These are phyloP conservation scores for Eilema caniola DNA, from an alignment of 2,888 invertebrate species.

Conservation along the genomic window DNA sequence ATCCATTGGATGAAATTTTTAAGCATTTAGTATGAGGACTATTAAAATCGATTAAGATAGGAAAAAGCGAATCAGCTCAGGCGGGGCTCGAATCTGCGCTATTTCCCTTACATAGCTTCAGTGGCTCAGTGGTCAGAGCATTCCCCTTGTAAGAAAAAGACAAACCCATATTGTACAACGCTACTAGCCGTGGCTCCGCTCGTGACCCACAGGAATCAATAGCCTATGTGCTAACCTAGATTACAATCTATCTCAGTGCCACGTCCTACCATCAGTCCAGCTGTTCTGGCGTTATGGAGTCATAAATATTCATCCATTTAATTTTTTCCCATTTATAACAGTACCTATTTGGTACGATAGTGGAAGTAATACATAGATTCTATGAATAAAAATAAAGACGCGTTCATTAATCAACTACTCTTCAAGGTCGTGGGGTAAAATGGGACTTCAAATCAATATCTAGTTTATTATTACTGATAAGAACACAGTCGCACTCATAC, in stretches of 20 bases:
- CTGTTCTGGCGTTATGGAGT: not conserved
- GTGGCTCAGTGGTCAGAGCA: too few relatives aligned
- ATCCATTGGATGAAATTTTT: too few relatives aligned
- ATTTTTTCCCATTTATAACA: too few relatives aligned
- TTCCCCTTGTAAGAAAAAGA: too few relatives aligned
- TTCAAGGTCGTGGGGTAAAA: not conserved
- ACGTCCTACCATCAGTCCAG: not conserved
- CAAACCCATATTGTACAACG: conserved; percentile 4
- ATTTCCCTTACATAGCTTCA: too few relatives aligned
- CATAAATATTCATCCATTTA: too few relatives aligned
- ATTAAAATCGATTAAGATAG: too few relatives aligned
- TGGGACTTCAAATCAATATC: not conserved
- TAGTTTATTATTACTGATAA: not conserved
- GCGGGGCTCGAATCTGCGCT: too few relatives aligned
- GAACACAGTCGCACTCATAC: not conserved
- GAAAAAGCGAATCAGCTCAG: too few relatives aligned
- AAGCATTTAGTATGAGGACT: too few relatives aligned
- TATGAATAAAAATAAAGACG: not conserved
- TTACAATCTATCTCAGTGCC: not conserved
- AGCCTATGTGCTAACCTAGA: not conserved
- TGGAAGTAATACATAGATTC: not conserved
- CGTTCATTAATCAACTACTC: not conserved
- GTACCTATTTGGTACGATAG: not conserved
- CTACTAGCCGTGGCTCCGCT: not conserved
- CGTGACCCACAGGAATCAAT: too few relatives aligned